Evolutionary conservation across 2,888 invertebrate genomes (phyloP), one percentile per base, ranked within the genome.

Genomic region (Hetaerina titia): DNA sequence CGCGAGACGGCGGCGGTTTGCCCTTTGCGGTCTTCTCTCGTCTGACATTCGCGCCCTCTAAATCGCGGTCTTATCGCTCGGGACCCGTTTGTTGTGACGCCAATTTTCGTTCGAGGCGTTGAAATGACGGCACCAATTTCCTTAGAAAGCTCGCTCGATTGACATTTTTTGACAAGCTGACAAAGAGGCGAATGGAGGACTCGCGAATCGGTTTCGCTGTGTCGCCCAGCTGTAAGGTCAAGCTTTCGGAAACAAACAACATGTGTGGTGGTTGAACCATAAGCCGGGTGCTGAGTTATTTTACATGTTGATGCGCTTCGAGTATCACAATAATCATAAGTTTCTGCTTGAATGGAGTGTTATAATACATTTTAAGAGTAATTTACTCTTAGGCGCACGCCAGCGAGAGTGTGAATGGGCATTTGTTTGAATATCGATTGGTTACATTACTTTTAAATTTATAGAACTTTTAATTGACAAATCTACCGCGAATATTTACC

Each of bases 1-100:
- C 69, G 69, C 69, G 69, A 69, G 69, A 69, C n/a, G 69, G 69
- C 69, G 69, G n/a, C 45, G 45, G 69, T 69, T 69, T 69, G 69
- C 69, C 69, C 69, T 69, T 69, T 69, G 69, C n/a, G 69, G 69
- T 69, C 22, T 6, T 22, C 22, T n/a, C 69, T 19, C 69, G 19
- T 69, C n/a, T 69, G 69, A 69, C 69, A 69, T 22, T 69, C 17
- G 15, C 22, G 19, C 69, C 69, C n/a, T n/a, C n/a, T 69, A 69
- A 69, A 69, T 69, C 69, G n/a, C 69, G 22, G n/a, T 69, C 69
- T 69, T 69, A 69, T 69, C 69, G 22, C n/a, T n/a, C 8, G 8
- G 69, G 69, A 69, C n/a, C 69, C 69, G 69, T 69, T 22, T 69
- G 69, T 69, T 69, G 69, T 69, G 69, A 69, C 69, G 69, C 69